Conservation (phyloP, 2,797 vertebrate species). For the Lepilemur septentrionalis region DNA sequence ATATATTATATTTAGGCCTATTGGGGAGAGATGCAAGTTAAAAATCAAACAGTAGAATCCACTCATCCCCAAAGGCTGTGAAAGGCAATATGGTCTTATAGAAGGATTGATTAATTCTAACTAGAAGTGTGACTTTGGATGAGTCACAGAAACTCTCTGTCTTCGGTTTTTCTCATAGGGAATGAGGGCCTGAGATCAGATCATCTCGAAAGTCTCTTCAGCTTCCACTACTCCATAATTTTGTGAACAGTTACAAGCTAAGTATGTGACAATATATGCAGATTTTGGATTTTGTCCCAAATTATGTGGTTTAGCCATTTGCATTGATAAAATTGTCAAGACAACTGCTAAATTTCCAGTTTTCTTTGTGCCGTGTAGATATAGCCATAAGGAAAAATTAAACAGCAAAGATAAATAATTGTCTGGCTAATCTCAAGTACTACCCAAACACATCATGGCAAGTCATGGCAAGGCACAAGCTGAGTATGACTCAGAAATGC, state of each 20-base stretch:
- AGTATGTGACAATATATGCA: neutral
- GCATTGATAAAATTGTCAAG: slow-evolving; percentile 61
- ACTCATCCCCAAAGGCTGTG: neutral
- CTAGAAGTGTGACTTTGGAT: neutral
- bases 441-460: slow-evolving; percentile 38
- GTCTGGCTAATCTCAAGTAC: slow-evolving; percentile 51
- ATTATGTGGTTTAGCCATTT: slow-evolving; percentile 62
- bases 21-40: neutral
- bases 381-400: slow-evolving; percentile 55
- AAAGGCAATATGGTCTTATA: neutral
- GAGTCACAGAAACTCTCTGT: neutral
- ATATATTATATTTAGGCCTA: neutral
- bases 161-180: neutral
- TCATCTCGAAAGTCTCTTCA: slow-evolving; percentile 1
- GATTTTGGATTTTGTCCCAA: slow-evolving; percentile 55
- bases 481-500: neutral
- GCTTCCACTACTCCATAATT: slow-evolving; percentile 32
- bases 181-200: neutral
- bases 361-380: slow-evolving; percentile 57
- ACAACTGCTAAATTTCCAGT: slow-evolving; percentile 61
- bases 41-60: neutral
- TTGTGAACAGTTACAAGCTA: slow-evolving; percentile 35
- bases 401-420: slow-evolving; percentile 69
- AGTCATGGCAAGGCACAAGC: neutral
- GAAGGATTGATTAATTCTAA: neutral